Percentiles rank a stretch among this genome's conserved stretches.
phyloP scores from a whole-genome alignment of 2,113 vertebrate species.

The Sylvicapra grimmia region DNA sequence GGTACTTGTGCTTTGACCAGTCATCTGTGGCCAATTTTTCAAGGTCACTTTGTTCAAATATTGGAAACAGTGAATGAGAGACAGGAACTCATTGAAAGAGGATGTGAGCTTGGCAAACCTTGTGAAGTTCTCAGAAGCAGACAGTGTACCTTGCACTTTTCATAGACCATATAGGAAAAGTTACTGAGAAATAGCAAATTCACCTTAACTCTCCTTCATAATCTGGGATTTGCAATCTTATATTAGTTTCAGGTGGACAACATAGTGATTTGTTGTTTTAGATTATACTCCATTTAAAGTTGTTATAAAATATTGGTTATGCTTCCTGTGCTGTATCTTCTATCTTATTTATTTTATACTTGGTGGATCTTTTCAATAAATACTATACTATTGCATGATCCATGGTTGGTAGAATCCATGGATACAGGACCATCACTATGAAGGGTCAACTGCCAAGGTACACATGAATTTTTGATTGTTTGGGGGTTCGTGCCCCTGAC shows the following conservation, averaged over 20 bases:
- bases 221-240: neutral
- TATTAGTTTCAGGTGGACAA: neutral
- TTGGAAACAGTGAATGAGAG: neutral
- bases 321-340: neutral
- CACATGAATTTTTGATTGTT: neutral
- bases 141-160: neutral
- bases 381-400: neutral
- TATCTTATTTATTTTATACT: neutral
- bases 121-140: constrained; percentile 9
- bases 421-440: neutral
- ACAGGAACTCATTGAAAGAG: neutral
- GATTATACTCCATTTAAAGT: neutral
- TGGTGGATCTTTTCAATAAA: neutral
- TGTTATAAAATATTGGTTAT: neutral
- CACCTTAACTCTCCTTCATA: neutral
- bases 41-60: neutral
- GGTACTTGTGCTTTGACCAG: neutral
- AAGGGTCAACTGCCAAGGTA: neutral
- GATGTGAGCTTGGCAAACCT: neutral
- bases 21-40: neutral
- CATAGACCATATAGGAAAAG: neutral
- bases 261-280: neutral
- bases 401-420: neutral
- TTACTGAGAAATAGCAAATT: neutral
- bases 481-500: neutral